phyloP scores from a whole-genome alignment of 2,888 invertebrate species.

The Electrophaes corylata region DNA sequence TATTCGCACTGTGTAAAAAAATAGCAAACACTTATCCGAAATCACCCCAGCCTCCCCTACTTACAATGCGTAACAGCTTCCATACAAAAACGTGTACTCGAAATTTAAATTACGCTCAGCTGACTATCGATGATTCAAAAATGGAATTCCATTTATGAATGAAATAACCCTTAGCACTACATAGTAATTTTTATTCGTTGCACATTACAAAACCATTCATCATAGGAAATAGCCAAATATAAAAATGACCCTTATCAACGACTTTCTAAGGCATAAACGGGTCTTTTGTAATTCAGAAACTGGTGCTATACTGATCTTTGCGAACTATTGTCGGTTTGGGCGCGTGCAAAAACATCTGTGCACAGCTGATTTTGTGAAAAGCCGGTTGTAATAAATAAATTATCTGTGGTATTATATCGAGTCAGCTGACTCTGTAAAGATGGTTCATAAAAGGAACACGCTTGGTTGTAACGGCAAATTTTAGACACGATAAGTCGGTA shows the following conservation, averaged over 20 bases:
- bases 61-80: slow-evolving; percentile 14
- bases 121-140: slow-evolving; percentile 33
- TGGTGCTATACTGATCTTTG: slow-evolving; percentile 5
- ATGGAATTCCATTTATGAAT: slow-evolving; percentile 34
- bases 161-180: slow-evolving; percentile 12
- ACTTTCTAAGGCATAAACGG: too few relatives aligned
- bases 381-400: not conserved
- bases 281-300: not conserved
- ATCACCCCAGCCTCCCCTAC: slow-evolving; percentile 10
- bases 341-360: slow-evolving; percentile 37
- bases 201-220: not conserved
- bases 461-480: not conserved
- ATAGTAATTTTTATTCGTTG: not conserved
- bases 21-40: not conserved
- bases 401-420: slow-evolving; percentile 9
- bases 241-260: too few relatives aligned
- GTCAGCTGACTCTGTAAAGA: slow-evolving; percentile 23
- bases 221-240: not conserved
- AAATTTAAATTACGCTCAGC: slow-evolving; percentile 34
- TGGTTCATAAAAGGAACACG: slow-evolving; percentile 1
- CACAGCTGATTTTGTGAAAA: slow-evolving; percentile 30
- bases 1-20: too few relatives aligned
- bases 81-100: slow-evolving; percentile 18
- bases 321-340: slow-evolving; percentile 30
- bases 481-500: not conserved